phyloP scores from a whole-genome alignment of 2,797 vertebrate species.

The Leptatherina wallacei region DNA sequence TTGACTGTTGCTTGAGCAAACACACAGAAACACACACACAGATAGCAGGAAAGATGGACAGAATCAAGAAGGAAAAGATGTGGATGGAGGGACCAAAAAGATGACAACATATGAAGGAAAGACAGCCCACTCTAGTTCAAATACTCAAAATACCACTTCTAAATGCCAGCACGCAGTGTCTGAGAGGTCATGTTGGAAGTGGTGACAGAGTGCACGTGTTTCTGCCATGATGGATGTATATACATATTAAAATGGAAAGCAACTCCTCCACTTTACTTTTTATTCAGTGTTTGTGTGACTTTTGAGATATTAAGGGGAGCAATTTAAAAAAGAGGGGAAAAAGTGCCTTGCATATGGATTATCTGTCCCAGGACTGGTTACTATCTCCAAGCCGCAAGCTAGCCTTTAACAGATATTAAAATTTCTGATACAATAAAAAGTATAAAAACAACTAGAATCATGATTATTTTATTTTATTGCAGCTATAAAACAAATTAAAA shows the following conservation, averaged over 20 bases:
- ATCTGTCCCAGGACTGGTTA: too few species aligned
- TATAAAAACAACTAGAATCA: too few species aligned
- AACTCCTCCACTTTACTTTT: not conserved
- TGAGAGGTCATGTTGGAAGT: slow-evolving; percentile 3
- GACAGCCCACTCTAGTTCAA: not conserved
- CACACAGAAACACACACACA: slow-evolving; percentile 13
- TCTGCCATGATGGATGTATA: not conserved
- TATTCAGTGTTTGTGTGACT: not conserved
- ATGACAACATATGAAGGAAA: slow-evolving; percentile 17
- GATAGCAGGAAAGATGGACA: slow-evolving; percentile 43
- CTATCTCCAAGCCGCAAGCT: too few species aligned
- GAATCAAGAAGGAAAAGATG: slow-evolving; percentile 31
- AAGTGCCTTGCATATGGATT: too few species aligned
- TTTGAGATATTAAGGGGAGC: too few species aligned
- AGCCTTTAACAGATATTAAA: too few species aligned
- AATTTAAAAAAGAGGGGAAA: too few species aligned
- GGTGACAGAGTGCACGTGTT: not conserved
- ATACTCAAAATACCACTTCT: not conserved
- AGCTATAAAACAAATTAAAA: too few species aligned
- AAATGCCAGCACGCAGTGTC: not conserved
- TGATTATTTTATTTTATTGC: too few species aligned
- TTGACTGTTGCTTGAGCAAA: slow-evolving; percentile 8
- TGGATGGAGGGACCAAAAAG: slow-evolving; percentile 17
- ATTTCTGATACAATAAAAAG: too few species aligned
- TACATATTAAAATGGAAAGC: not conserved